Evolutionary conservation across 2,113 vertebrate genomes (phyloP).

Genomic region (Rhinopomastus cyanomelas): DNA sequence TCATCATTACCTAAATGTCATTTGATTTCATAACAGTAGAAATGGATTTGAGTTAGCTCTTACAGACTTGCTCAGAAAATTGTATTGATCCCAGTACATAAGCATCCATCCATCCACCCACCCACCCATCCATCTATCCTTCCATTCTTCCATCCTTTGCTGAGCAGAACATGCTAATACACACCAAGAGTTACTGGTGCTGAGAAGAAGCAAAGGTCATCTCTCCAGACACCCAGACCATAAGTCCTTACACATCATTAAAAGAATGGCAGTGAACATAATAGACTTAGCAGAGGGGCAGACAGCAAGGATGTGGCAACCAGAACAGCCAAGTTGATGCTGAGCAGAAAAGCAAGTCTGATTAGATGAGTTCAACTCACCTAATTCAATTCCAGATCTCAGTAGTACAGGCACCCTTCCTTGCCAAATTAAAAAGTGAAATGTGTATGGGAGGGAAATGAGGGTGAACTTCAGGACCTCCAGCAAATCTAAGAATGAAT

Average conservation of each 20-base stretch:
- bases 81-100: neutral
- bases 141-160: neutral
- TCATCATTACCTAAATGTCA: neutral
- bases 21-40: neutral
- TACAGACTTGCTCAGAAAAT: neutral
- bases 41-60: neutral
- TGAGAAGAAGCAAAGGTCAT: neutral
- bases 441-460: neutral
- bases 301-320: neutral
- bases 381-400: conserved; percentile 18
- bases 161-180: neutral
- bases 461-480: neutral
- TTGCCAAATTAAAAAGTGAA: neutral
- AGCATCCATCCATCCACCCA: neutral
- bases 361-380: neutral
- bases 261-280: neutral
- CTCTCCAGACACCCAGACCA: neutral
- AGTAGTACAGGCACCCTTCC: neutral
- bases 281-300: neutral
- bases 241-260: neutral
- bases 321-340: neutral
- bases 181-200: neutral
- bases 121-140: neutral
- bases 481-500: neutral
- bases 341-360: conserved; percentile 1